These are phyloP conservation scores for Climacteris rufus DNA, from an alignment of 2,113 vertebrate genomes.

Conservation along the genomic window DNA sequence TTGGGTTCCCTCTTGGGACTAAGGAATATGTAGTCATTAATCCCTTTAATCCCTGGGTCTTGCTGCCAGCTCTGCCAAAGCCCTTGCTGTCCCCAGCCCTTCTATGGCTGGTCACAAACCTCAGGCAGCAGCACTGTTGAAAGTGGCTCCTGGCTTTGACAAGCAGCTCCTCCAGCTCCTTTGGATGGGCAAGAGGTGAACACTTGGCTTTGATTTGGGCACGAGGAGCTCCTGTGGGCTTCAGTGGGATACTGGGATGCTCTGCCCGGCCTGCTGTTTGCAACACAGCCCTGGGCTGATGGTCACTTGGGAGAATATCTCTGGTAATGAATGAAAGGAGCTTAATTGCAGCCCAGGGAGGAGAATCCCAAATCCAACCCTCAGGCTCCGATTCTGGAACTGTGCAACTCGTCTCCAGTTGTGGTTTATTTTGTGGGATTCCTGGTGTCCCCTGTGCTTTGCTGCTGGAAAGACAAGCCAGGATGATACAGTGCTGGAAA, in stretches of 20 bases:
- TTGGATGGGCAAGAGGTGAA: background rate
- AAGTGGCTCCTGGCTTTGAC: background rate
- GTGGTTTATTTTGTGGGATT: background rate
- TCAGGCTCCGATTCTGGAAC: rapidly evolving
- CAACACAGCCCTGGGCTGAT: background rate
- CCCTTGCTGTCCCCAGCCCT: background rate
- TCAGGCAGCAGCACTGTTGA: background rate
- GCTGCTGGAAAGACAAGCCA: background rate
- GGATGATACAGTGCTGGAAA: background rate
- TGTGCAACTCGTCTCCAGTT: rapidly evolving
- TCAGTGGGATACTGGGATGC: background rate
- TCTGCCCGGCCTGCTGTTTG: background rate
- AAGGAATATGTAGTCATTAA: background rate
- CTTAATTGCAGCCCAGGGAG: background rate
- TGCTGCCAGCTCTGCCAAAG: background rate
- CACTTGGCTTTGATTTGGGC: background rate
- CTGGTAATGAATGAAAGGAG: background rate
- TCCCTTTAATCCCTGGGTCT: background rate
- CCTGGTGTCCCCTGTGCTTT: background rate
- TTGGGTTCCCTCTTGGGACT: background rate
- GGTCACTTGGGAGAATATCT: background rate
- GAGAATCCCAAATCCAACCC: background rate
- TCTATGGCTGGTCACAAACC: background rate
- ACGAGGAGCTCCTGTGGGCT: background rate
- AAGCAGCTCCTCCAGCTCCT: background rate